Evolutionary conservation across 2,797 vertebrate genomes (phyloP), one percentile per base, ranked within the genome.

Genomic region (Eleutherodactylus coqui): DNA sequence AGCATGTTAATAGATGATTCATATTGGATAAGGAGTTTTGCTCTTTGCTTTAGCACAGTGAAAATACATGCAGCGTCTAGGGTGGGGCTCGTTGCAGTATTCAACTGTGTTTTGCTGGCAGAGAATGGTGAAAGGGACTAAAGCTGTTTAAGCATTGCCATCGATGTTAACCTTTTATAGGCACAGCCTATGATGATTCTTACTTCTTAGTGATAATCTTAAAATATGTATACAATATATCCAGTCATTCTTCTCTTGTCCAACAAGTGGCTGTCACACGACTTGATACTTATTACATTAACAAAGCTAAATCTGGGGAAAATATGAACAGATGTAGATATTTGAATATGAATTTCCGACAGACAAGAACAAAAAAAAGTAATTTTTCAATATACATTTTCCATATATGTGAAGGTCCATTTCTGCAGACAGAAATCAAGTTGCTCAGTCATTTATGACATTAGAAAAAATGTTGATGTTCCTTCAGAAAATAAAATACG

Each of bases 31-130:
- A 62, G 45, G 67, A 79, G 43, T 73, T 83, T 64, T 87, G 19
- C 32, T 87, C 32, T 55, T 75, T 58, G 70, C 34, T 79, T 64
- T 14, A 58, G 67, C 76, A 81, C 77, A 81, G 60, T 64, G 76
- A 86, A 84, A 89, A 49, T 89, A 89, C 87, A 88, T 86, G 62
- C 36, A 88, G 88, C 41, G 86, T 79, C 75, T 78, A 84, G 90
- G 90, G 90, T 91, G 90, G 92, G 90, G 87, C 91, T 83, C 88
- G 83, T 77, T 92, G 91, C 89, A 87, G 82, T 83, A 89, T 87
- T 88, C 62, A 79, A 91, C 89, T 75, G 88, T 88, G 89, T 86
- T 43, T 90, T 90, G 91, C 91, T 90, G 87, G 93, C 89, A 92
- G 81, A 79, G 90, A 67, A 89, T 76, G 91, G 88, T 73, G 87